These are phyloP conservation scores for Ifrita kowaldi DNA, from an alignment of 2,113 vertebrate species.

Conservation along the genomic window DNA sequence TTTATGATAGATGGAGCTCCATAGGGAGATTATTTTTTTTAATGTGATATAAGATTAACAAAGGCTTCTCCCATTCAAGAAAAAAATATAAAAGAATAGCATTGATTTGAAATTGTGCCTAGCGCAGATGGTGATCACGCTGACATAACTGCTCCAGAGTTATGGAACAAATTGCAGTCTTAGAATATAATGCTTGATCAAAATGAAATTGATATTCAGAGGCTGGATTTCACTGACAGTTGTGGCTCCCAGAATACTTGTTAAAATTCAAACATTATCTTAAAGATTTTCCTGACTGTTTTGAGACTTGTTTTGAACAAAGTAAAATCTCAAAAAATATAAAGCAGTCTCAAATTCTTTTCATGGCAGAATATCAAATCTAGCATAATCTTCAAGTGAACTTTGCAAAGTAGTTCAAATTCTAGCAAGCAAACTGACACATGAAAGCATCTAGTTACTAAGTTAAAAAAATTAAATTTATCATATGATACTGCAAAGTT, in stretches of 20 bases:
- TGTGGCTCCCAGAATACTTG: background rate
- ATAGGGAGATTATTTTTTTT: background rate
- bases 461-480: background rate
- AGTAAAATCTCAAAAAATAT: background rate
- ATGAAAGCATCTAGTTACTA: background rate
- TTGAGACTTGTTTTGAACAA: background rate
- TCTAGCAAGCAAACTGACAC: background rate
- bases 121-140: background rate
- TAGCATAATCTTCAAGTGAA: background rate
- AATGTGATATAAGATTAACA: background rate
- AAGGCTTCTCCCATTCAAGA: background rate
- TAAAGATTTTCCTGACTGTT: background rate
- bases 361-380: background rate
- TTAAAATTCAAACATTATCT: background rate
- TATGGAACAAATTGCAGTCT: background rate
- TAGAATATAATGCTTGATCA: background rate
- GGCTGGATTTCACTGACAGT: background rate
- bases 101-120: slow-evolving; percentile 33
- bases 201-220: slow-evolving; percentile 8
- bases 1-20: background rate
- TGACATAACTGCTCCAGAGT: background rate
- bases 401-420: background rate
- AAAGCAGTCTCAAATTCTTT: background rate
- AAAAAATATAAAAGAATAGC: background rate
- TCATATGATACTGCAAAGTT: background rate